Base-by-base conservation (phyloP, 2,797 vertebrate species). In the Prunella strophiata region DNA sequence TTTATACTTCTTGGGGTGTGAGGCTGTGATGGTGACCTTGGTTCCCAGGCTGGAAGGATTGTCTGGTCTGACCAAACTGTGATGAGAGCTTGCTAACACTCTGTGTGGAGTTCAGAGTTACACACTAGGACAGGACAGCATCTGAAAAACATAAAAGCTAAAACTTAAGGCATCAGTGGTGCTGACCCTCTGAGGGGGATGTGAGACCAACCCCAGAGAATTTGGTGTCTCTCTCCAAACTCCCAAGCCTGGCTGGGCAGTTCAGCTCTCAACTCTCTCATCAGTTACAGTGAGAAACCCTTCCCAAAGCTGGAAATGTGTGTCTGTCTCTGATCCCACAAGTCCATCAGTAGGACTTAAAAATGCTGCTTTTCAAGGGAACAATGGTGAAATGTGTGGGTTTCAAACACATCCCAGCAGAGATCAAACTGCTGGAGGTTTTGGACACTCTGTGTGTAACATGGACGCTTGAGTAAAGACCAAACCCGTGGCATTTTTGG, bases 271-370 rank as follows among this genome's bases (percentile, higher is more conserved):
- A 26, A 71, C 84, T 88, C 74, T 68, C 17, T 32, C 71, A 8
- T n/a, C 50, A 88, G 45, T 50, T 83, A 20, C 38, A 63, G 55
- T 72, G 93, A 92, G 91, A 93, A 96, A 40, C 88, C 94, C 79
- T n/a, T 71, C 91, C 91, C 54, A 40, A 36, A 95, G 97, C 91
- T 89, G 74, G 67, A 51, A 77, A 71, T 78, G 91, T 80, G 70
- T 88, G 91, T 79, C 76, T 87, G 4, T 57, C 74, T 95, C 94
- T 94, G 92, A 78, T 94, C 73, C 86, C 94, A 88, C 83, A 82
- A 89, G 97, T 94, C 94, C 93, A 30, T 92, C 76, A 19, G 72
- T 36, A 91, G 93, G 82, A 71, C 62, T 94, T 89, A 32, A 10
- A 87, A 93, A 89, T 57, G 62, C 91, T 67, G 93, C 65, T 95